Percentiles rank a stretch among this genome's conserved stretches.
Evolutionary conservation across 2,797 vertebrate genomes (phyloP).

Genomic region (Pangasius sanitwongsei): DNA sequence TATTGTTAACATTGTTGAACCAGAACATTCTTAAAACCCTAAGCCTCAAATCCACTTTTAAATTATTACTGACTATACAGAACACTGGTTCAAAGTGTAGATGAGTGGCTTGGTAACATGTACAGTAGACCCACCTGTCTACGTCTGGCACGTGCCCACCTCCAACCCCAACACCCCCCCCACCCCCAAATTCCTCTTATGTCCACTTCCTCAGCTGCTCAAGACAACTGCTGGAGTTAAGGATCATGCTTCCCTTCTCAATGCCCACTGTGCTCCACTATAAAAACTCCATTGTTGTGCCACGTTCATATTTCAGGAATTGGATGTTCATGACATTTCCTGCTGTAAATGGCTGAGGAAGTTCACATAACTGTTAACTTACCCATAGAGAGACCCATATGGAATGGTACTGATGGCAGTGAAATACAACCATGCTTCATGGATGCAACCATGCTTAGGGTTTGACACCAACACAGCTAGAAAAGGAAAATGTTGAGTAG

Average conservation of each 20-base stretch:
- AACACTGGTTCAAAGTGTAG: conserved; percentile 1
- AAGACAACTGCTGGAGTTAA: conserved; percentile 54
- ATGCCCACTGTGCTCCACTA: conserved; percentile 39
- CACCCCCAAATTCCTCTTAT: conserved; percentile 18
- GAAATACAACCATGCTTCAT: neutral
- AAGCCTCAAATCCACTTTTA: neutral
- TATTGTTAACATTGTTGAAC: neutral
- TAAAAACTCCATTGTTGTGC: conserved; percentile 50
- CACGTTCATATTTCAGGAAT: conserved; percentile 40
- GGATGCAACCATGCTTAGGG: neutral
- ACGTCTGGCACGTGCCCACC: conserved; percentile 54
- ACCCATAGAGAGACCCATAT: neutral
- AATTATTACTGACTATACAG: neutral
- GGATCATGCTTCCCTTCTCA: conserved; percentile 44
- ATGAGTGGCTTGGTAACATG: neutral
- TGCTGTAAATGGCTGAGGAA: conserved; percentile 44
- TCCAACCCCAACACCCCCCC: conserved; percentile 18
- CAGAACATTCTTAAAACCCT: neutral
- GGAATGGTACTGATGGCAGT: neutral
- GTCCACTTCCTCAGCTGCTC: conserved; percentile 59
- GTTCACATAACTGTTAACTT: conserved; percentile 32
- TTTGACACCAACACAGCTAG: neutral
- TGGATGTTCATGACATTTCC: conserved; percentile 44
- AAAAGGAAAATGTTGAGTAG: neutral
- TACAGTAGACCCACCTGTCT: conserved; percentile 53